Conservation (phyloP, 2,888 invertebrate genomes). For the Netelia virgata region DNA sequence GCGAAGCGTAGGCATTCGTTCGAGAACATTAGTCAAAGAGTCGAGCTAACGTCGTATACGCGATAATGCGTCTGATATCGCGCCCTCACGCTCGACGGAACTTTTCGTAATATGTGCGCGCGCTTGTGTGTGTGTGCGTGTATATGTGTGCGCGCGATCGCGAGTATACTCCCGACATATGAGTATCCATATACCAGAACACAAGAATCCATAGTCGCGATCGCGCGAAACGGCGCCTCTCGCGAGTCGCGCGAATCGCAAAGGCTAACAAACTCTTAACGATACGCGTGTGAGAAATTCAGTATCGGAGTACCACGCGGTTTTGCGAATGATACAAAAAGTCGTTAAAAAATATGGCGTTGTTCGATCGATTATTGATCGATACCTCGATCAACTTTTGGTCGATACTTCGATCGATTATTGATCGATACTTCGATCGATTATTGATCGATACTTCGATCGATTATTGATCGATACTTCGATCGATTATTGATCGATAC, state of each 20-base stretch:
- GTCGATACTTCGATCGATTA: too few species aligned
- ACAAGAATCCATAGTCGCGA: slow-evolving; percentile 50
- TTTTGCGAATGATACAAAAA: background rate
- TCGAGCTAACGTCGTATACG: slow-evolving; percentile 82
- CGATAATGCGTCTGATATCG: slow-evolving; percentile 84
- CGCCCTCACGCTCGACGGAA: slow-evolving; percentile 64
- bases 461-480: too few species aligned
- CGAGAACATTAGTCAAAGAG: slow-evolving; percentile 85
- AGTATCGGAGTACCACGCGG: background rate
- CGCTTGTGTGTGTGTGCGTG: slow-evolving; percentile 51
- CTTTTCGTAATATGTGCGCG: slow-evolving; percentile 58
- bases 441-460: too few species aligned
- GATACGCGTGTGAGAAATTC: background rate
- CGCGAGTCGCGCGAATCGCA: slow-evolving; percentile 58
- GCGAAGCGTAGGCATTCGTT: slow-evolving; percentile 84
- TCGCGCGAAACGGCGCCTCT: slow-evolving; percentile 42
- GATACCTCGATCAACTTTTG: too few species aligned
- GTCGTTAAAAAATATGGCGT: too few species aligned
- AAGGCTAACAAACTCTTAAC: slow-evolving; percentile 62
- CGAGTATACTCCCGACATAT: slow-evolving; percentile 21
- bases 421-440: too few species aligned
- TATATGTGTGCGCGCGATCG: slow-evolving; percentile 9
- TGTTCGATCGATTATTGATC: too few species aligned
- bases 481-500: too few species aligned
- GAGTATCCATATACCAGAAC: slow-evolving; percentile 44